Conservation (phyloP, 92 coral and sea anemone genomes). For the Ricordea florida region DNA sequence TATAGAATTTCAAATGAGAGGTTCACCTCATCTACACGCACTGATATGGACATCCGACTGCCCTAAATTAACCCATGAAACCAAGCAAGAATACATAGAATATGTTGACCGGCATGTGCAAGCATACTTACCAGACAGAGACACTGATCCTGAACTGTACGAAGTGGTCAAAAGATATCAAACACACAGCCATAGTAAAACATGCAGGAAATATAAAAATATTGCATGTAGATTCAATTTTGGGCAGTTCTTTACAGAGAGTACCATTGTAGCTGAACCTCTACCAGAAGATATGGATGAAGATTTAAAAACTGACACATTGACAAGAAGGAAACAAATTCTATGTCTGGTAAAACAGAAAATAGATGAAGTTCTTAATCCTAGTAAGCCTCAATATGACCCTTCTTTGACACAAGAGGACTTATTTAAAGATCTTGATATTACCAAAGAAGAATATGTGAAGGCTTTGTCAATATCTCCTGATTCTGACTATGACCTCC, state of each 20-base stretch:
- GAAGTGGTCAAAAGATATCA: slow-evolving; percentile 59
- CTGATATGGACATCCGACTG: slow-evolving; percentile 58
- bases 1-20: slow-evolving; percentile 50
- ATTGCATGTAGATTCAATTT: slow-evolving; percentile 68
- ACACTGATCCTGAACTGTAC: slow-evolving; percentile 39
- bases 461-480: slow-evolving; percentile 53
- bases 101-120: slow-evolving; percentile 54
- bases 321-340: slow-evolving; percentile 41
- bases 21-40: slow-evolving; percentile 46
- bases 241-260: slow-evolving; percentile 74
- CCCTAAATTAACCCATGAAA: slow-evolving; percentile 32
- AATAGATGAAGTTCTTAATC: slow-evolving; percentile 27
- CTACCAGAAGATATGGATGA: slow-evolving; percentile 55
- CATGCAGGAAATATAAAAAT: slow-evolving; percentile 72
- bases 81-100: slow-evolving; percentile 23
- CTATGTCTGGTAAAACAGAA: slow-evolving; percentile 49
- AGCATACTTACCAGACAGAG: slow-evolving; percentile 50
- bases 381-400: slow-evolving; percentile 43
- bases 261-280: slow-evolving; percentile 71
- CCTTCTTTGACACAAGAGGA: slow-evolving; percentile 29
- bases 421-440: slow-evolving; percentile 14
- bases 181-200: slow-evolving; percentile 56
- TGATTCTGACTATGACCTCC: slow-evolving; percentile 58
- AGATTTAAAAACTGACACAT: slow-evolving; percentile 5
- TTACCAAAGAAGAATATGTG: slow-evolving; percentile 51